Evolutionary conservation across 2,113 vertebrate genomes (phyloP).

Genomic region (Plecotus auritus): DNA sequence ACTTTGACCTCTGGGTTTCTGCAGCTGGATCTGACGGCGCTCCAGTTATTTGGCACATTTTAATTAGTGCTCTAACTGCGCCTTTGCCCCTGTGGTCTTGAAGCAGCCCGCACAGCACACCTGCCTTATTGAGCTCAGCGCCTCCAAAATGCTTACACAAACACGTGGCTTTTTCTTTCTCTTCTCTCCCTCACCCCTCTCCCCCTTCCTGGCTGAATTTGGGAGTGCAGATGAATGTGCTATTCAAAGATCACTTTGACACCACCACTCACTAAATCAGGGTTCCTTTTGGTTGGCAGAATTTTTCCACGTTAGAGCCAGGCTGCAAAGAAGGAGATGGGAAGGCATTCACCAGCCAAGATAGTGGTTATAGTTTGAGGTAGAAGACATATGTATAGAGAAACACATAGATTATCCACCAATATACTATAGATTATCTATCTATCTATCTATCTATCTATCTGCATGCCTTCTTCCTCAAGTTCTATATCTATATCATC

Average conservation of each 20-base stretch:
- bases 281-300: background rate
- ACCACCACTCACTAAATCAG: background rate
- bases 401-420: background rate
- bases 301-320: background rate
- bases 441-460: background rate
- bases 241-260: background rate
- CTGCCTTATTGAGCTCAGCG: background rate
- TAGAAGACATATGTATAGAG: background rate
- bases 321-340: background rate
- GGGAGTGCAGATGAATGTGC: background rate
- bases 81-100: background rate
- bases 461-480: background rate
- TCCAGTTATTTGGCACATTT: slow-evolving; percentile 59
- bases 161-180: slow-evolving; percentile 26
- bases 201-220: background rate
- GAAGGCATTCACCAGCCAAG: background rate
- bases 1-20: slow-evolving; percentile 58
- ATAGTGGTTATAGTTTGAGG: background rate
- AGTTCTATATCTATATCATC: background rate
- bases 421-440: too few relatives aligned
- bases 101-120: background rate
- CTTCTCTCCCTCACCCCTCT: background rate
- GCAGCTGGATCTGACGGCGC: slow-evolving; percentile 54
- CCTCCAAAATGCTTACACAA: slow-evolving; percentile 23
- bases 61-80: background rate